phyloP scores from a whole-genome alignment of 2,888 invertebrate species.

The Lobophora halterata region DNA sequence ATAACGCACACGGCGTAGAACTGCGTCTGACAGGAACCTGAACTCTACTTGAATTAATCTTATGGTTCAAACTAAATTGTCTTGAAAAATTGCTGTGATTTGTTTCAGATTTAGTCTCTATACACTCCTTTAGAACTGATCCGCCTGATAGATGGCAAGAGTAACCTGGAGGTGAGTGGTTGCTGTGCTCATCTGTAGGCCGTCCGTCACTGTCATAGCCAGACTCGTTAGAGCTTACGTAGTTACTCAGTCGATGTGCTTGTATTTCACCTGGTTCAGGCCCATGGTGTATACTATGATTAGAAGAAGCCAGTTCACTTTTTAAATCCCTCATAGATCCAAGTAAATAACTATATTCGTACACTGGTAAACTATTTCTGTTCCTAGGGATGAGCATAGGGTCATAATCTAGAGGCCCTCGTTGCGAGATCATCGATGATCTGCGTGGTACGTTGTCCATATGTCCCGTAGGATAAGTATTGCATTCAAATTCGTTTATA shows the following conservation, averaged over 20 bases:
- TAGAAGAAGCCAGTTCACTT: constrained; percentile 66
- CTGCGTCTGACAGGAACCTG: constrained; percentile 68
- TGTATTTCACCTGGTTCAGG: constrained; percentile 80
- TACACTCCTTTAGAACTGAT: constrained; percentile 45
- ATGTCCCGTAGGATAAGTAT: constrained; percentile 50
- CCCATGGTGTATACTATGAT: constrained; percentile 78
- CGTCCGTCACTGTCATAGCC: constrained; percentile 91
- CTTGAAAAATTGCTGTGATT: constrained; percentile 63
- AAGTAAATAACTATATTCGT: constrained; percentile 65
- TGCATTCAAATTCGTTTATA: constrained; percentile 63
- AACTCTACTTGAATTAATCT: constrained; percentile 65
- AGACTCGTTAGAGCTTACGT: constrained; percentile 91
- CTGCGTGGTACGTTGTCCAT: constrained; percentile 61
- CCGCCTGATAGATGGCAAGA: constrained; percentile 65
- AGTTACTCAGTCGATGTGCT: constrained; percentile 84
- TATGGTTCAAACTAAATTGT: constrained; percentile 71
- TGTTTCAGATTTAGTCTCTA: constrained; percentile 49
- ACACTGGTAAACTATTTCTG: constrained; percentile 74
- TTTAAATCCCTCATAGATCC: constrained; percentile 68
- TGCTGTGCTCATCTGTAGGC: constrained; percentile 77
- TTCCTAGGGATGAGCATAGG: constrained; percentile 75
- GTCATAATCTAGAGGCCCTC: constrained; percentile 68
- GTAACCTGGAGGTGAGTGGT: constrained; percentile 78
- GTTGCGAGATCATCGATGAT: constrained; percentile 73
- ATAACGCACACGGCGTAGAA: constrained; percentile 73